Evolutionary conservation across 1,140 invertebrate species (phyloP).

Genomic region (Lucilia sericata): DNA sequence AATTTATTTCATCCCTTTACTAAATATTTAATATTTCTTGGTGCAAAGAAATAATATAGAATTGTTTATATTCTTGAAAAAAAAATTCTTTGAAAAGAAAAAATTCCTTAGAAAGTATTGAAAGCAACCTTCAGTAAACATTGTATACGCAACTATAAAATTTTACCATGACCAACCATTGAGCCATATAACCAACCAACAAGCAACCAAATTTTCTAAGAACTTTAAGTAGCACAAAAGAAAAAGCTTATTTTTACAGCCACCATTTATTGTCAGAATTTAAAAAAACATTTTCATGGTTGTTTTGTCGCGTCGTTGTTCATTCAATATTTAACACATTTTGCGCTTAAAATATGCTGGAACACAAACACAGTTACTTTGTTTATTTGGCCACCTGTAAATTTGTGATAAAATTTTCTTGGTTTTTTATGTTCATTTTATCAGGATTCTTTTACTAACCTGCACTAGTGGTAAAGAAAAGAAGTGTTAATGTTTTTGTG

Average conservation of each 20-base stretch:
- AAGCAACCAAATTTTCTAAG: neutral
- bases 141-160: slow-evolving; percentile 1
- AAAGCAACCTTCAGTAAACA: neutral
- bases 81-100: neutral
- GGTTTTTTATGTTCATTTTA: neutral
- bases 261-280: slow-evolving; percentile 16
- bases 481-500: neutral
- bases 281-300: neutral
- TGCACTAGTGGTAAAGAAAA: neutral
- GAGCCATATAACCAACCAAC: neutral
- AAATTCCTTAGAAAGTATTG: slow-evolving; percentile 10
- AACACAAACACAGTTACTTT: neutral
- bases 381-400: slow-evolving; percentile 23
- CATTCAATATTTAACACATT: neutral
- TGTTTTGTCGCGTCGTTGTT: slow-evolving; percentile 13
- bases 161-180: neutral
- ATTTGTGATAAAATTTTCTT: neutral
- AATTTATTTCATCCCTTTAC: too few relatives aligned
- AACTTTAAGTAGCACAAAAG: neutral
- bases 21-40: too few relatives aligned
- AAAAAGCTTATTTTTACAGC: neutral
- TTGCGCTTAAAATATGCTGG: neutral
- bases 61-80: too few relatives aligned
- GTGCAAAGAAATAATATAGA: too few relatives aligned
- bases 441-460: neutral